Base-by-base conservation (phyloP, 2,113 vertebrate species). In the Cynopterus brachyotis region DNA sequence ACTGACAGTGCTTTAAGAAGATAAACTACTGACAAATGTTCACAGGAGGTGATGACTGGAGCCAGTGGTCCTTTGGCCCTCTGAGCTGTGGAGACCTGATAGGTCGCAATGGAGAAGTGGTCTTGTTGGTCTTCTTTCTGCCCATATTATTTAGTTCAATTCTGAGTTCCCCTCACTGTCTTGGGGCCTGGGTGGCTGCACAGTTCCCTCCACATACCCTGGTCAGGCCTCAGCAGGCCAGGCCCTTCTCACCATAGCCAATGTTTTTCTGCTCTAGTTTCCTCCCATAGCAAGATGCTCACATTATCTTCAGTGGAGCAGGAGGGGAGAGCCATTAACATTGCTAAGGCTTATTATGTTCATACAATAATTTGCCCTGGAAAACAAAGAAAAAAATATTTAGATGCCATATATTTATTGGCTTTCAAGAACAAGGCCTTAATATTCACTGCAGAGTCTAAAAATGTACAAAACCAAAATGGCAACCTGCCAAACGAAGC, bases 351-450 rank as follows among this genome's bases (percentile, higher is more conserved):
- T 72, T 75, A 60, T 70, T 10, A 66, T 72, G 86, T 86, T 70
- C 37, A 75, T 19, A 37, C n/a, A 3, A 53, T 92, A 42, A 91
- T 35, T 69, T 9, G 7, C 3, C 26, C 45, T 66, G 64, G 70
- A 88, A 91, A 83, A 72, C 1, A 10, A 66, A 89, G 67, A 81
- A 53, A 91, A 83, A 91, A 82, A n/a, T 16, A 73, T 60, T 57
- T 26, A 66, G 20, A 37, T 75, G 87, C 50, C 64, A 67, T 75
- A 60, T 10, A 79, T 45, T 42, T 59, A 62, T 9, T 72, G 40
- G n/a, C 32, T 80, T 80, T 26, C 6, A 62, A 83, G 30, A 93
- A 62, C 0, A 22, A 88, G 55, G n/a, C 22, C 32, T 59, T 86
- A 82, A 35, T 47, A 72, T 42, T 64, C 37, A 59, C 19, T 12